Evolutionary conservation across 2,113 vertebrate species (phyloP).

Genomic region (Capricornis sumatraensis): DNA sequence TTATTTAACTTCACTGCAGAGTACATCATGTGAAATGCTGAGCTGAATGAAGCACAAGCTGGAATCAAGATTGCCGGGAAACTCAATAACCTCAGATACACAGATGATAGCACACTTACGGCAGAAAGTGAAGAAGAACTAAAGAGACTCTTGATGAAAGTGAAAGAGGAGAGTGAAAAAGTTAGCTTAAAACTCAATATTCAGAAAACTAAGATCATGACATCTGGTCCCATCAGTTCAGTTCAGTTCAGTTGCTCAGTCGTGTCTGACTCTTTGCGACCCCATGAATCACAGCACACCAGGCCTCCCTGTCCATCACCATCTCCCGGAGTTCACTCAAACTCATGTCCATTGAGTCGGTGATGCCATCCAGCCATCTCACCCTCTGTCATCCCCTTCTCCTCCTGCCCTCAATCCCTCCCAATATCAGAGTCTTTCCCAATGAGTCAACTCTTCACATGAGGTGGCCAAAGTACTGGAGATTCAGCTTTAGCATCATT

Average conservation of each 20-base stretch:
- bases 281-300: too few relatives aligned
- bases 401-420: too few relatives aligned
- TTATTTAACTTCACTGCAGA: neutral
- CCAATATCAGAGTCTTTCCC: too few relatives aligned
- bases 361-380: too few relatives aligned
- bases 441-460: too few relatives aligned
- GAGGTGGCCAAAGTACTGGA: too few relatives aligned
- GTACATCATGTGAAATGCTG: neutral
- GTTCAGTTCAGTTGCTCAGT: too few relatives aligned
- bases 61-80: neutral
- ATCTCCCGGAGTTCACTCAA: too few relatives aligned
- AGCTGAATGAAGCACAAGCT: neutral
- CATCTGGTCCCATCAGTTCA: neutral
- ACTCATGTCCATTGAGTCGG: too few relatives aligned
- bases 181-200: neutral
- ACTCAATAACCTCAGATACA: neutral
- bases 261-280: fast-evolving
- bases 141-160: neutral
- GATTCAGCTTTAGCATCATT: too few relatives aligned
- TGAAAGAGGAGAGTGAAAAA: neutral
- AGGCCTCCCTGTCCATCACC: too few relatives aligned
- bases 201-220: neutral
- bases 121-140: neutral
- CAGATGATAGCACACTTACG: fast-evolving
- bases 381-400: too few relatives aligned